Percentiles rank a stretch among this genome's conserved stretches.
phyloP scores from a whole-genome alignment of 64 coral and sea anemone species.

The Acropora tenuis region DNA sequence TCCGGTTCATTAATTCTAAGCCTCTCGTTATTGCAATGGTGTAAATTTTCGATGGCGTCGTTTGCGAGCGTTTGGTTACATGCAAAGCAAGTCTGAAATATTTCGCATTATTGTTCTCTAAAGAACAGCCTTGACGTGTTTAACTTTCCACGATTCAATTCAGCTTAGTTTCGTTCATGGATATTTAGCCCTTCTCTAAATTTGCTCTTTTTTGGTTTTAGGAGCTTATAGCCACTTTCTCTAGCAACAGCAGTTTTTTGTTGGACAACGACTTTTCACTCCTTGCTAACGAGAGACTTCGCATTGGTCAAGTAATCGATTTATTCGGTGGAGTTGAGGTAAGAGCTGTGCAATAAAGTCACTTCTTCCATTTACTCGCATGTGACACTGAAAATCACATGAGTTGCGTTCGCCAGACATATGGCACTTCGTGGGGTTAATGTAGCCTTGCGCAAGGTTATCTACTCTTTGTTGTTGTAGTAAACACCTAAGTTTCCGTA shows the following conservation, averaged over 20 bases:
- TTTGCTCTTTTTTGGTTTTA: conserved; percentile 16
- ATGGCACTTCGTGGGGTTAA: background rate
- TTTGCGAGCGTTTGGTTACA: background rate
- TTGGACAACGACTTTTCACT: conserved; percentile 27
- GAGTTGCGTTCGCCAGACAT: background rate
- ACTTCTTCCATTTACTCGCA: background rate
- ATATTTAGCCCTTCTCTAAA: background rate
- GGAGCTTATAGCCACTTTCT: conserved; percentile 52
- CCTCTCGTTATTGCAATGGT: background rate
- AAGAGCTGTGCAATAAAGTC: background rate
- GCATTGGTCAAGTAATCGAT: conserved; percentile 65
- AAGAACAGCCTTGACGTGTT: conserved; percentile 16
- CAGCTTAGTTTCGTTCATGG: background rate
- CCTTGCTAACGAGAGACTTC: conserved; percentile 34
- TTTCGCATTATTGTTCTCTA: background rate
- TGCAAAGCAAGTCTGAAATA: background rate
- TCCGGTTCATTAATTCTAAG: background rate
- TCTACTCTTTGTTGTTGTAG: background rate
- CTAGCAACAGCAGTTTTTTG: conserved; percentile 3
- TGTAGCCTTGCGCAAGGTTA: background rate
- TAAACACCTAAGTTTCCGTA: conserved; percentile 11
- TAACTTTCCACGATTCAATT: background rate
- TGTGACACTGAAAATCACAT: background rate
- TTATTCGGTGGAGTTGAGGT: conserved; percentile 95
- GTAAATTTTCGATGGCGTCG: background rate